Percentiles rank a stretch among this genome's conserved stretches.
Evolutionary conservation across 2,888 invertebrate genomes (phyloP).

Genomic region (Synanthedon vespiformis): DNA sequence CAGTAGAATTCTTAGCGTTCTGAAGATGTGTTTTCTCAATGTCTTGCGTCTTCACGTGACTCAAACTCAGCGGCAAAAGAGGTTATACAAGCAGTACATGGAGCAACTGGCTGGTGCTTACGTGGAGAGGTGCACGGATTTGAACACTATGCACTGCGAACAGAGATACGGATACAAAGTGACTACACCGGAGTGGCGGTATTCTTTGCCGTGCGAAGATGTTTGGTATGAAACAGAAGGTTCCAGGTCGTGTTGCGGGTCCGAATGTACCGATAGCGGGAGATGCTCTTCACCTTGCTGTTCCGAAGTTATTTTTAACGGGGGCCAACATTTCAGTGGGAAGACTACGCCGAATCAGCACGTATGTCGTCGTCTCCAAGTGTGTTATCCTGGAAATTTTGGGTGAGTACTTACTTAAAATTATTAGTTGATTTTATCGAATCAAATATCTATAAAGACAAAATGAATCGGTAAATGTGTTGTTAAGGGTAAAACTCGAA

Average conservation of each 20-base stretch:
- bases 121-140: constrained; percentile 50
- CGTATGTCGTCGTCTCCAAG: constrained; percentile 34
- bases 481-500: no score
- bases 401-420: constrained; percentile 32
- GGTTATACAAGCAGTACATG: constrained; percentile 63
- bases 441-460: no score
- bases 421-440: no score
- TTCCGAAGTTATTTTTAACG: constrained; percentile 66
- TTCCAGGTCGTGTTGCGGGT: constrained; percentile 37
- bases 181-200: constrained; percentile 47
- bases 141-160: constrained; percentile 40
- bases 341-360: constrained; percentile 36
- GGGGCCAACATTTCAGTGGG: constrained; percentile 57
- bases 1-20: constrained; percentile 21
- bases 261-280: constrained; percentile 55
- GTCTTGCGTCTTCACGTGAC: constrained; percentile 67
- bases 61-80: constrained; percentile 62
- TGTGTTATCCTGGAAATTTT: constrained; percentile 59
- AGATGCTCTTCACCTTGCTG: constrained; percentile 63
- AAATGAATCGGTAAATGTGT: no score
- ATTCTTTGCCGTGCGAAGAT: constrained; percentile 41
- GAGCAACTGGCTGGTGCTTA: constrained; percentile 60
- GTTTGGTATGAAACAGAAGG: constrained; percentile 41
- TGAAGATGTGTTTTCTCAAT: constrained; percentile 71
- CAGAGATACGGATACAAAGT: constrained; percentile 29